Evolutionary conservation across 2,113 vertebrate species (phyloP).

Genomic region (Indicator maculatus): DNA sequence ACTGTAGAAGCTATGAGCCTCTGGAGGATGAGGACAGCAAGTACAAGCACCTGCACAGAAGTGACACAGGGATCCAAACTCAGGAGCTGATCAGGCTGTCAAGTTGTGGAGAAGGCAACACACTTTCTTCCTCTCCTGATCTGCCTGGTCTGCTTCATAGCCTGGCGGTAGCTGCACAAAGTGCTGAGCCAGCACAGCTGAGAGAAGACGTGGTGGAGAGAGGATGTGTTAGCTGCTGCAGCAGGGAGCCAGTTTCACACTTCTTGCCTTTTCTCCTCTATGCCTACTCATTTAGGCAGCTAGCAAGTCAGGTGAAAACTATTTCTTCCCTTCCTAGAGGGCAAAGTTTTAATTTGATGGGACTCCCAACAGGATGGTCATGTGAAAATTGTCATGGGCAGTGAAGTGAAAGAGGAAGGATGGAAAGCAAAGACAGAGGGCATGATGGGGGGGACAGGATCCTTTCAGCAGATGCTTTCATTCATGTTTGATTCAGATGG

Average conservation of each 20-base stretch:
- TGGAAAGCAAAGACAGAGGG: not conserved
- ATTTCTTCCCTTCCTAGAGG: not conserved
- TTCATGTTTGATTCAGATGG: not conserved
- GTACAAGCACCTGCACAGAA: not conserved
- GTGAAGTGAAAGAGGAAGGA: not conserved
- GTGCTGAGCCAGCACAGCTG: not conserved
- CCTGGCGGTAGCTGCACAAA: fast-evolving
- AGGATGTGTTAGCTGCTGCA: not conserved
- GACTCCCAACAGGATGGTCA: not conserved
- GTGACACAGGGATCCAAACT: not conserved
- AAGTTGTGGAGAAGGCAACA: fast-evolving
- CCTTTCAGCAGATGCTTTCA: slow-evolving; percentile 27
- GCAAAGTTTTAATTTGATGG: too few species aligned
- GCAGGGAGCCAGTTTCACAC: not conserved
- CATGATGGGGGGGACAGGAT: not conserved
- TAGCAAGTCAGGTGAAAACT: not conserved
- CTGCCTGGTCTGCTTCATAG: not conserved
- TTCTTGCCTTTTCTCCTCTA: not conserved
- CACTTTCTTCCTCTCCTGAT: fast-evolving
- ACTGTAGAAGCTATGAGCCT: not conserved
- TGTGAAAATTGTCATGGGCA: not conserved
- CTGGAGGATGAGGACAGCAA: not conserved
- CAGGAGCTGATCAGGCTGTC: not conserved
- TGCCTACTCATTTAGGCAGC: not conserved
- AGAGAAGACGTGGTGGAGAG: not conserved